Percentiles rank a stretch among this genome's conserved stretches.
Conservation (phyloP, 1,140 invertebrate species). For the Bombus superbus region DNA sequence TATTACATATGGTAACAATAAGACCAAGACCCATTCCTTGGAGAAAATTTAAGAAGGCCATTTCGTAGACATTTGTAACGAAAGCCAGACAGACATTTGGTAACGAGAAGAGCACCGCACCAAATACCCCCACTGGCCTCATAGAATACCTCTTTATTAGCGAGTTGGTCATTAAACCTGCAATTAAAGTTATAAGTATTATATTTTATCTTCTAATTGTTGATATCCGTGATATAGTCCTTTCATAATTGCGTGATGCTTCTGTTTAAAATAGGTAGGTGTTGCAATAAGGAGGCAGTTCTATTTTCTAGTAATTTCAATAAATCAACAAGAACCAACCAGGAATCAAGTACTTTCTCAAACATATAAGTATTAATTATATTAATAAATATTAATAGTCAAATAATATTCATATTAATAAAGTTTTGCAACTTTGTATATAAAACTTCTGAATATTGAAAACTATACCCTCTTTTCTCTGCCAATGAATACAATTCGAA, state of each 20-base stretch:
- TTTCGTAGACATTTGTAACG: slow-evolving; percentile 73
- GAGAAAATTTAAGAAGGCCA: slow-evolving; percentile 74
- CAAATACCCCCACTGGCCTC: slow-evolving; percentile 72
- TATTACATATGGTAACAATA: slow-evolving; percentile 78
- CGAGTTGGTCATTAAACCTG: slow-evolving; percentile 77
- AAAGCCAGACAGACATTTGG: slow-evolving; percentile 74
- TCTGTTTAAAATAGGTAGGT: not conserved
- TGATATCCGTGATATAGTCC: not conserved
- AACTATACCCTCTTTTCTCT: too few species aligned
- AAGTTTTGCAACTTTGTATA: not conserved
- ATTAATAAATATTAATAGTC: too few species aligned
- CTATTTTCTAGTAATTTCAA: not conserved
- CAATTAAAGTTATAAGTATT: not conserved
- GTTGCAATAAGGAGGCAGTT: too few species aligned
- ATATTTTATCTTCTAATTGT: too few species aligned
- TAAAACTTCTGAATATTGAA: too few species aligned
- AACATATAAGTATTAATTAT: too few species aligned
- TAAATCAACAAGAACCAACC: not conserved
- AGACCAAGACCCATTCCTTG: slow-evolving; percentile 79
- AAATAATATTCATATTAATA: not conserved
- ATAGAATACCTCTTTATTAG: slow-evolving; percentile 76
- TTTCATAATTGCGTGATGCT: not conserved
- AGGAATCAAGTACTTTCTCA: not conserved
- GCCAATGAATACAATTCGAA: too few species aligned
- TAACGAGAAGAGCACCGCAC: slow-evolving; percentile 74